Base-by-base conservation (phyloP, 2,797 vertebrate species). In the Fistularia commersonii region DNA sequence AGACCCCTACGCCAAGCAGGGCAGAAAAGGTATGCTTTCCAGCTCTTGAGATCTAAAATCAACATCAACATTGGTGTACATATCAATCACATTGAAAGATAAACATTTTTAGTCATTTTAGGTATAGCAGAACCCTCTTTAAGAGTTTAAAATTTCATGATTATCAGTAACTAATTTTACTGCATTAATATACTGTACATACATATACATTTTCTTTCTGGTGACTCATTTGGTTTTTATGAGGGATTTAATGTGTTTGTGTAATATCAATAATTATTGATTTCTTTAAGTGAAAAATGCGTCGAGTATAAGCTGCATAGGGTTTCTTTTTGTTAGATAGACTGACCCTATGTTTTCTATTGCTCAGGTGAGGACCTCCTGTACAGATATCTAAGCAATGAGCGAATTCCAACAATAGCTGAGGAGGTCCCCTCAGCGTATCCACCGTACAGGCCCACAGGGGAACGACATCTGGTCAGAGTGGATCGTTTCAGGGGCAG, bases 301-400 rank as follows among this genome's bases (percentile, higher is more conserved):
- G 36, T 5, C 41, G 6, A 13, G 3, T 14, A 23, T 2, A 23
- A 23, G 13, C 12, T 41, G 1, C 8, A 15, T 1, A 3, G 12
- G 8, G 12, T 34, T 0, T 23, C 1, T 35, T 13, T 43, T 23
- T 23, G 23, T 23, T 23, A 23, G 13, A 40, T 49, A 1, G 39
- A 12, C 34, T 41, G n/a, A 51, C 48, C 12, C 11, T 4, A 46
- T 1, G 0, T 13, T 1, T 9, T 51, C 11, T 68, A 3, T 45
- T 32, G 41, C 37, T 32, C 60, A 97, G 94, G 93, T 44, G 93
- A 95, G 48, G 93, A 95, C 8, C 90, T 87, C 34, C 88, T 97
- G 14, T 96, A 93, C 83, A 90, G 95, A 57, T 95, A 95, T 82
- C 91, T 97, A 87, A 97, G 95, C 59, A 97, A 95, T 0, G 95